A percentile compares a stretch with the other conserved stretches of the same genome.
Evolutionary conservation across 1,140 invertebrate species (phyloP).

Genomic region (Anthonomus grandis): DNA sequence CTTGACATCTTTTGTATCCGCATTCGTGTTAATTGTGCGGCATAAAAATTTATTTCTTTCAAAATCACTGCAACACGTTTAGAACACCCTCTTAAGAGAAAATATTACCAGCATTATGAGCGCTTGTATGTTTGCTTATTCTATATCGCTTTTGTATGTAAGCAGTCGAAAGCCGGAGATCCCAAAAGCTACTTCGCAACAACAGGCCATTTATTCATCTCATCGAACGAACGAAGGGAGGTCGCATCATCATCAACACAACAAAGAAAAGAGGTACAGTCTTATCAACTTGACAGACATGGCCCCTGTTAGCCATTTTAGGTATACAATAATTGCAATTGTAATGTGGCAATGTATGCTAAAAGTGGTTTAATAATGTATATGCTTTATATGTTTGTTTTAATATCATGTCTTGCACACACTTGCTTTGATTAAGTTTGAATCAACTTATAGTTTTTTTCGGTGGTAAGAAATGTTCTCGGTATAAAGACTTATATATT

Average conservation of each 20-base stretch:
- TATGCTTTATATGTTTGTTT: too few relatives aligned
- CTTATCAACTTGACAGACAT: constrained; percentile 62
- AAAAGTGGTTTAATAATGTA: too few relatives aligned
- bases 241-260: constrained; percentile 44
- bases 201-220: constrained; percentile 8
- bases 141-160: too few relatives aligned
- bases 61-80: too few relatives aligned
- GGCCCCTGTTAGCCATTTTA: too few relatives aligned
- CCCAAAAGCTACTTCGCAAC: constrained; percentile 4
- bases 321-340: constrained; percentile 18
- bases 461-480: too few relatives aligned
- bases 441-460: too few relatives aligned
- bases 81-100: too few relatives aligned
- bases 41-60: neutral
- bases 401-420: too few relatives aligned
- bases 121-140: constrained; percentile 1
- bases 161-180: constrained; percentile 16
- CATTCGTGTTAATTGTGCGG: neutral
- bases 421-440: too few relatives aligned
- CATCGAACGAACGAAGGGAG: constrained; percentile 13
- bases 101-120: neutral
- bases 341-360: too few relatives aligned
- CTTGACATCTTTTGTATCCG: neutral
- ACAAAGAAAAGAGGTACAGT: constrained; percentile 64
- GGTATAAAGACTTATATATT: too few relatives aligned